Evolutionary conservation across 2,888 invertebrate genomes (phyloP).

Genomic region (Nephrotoma appendiculata): DNA sequence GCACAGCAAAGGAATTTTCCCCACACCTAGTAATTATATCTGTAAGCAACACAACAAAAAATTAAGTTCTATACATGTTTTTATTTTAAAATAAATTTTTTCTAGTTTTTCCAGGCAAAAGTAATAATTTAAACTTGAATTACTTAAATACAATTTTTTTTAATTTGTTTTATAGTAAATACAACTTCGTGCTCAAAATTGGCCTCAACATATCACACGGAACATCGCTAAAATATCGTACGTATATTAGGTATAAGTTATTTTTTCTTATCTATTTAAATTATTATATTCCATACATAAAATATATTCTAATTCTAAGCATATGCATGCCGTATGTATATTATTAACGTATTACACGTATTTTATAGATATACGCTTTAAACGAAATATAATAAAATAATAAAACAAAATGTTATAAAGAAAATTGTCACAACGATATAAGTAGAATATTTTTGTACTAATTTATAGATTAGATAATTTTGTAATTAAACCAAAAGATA

Average conservation of each 20-base stretch:
- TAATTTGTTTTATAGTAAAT: slow-evolving; percentile 3
- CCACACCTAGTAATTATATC: background rate
- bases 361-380: background rate
- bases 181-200: slow-evolving; percentile 3
- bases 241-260: background rate
- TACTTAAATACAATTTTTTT: background rate
- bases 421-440: background rate
- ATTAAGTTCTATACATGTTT: background rate
- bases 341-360: background rate
- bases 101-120: background rate
- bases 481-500: background rate
- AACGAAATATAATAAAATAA: background rate
- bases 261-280: background rate
- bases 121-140: background rate
- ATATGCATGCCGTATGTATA: background rate
- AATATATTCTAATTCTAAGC: background rate
- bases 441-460: background rate
- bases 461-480: background rate
- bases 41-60: background rate
- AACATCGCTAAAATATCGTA: slow-evolving; percentile 2
- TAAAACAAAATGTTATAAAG: background rate
- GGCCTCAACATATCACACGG: slow-evolving; percentile 5
- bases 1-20: background rate
- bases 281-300: background rate
- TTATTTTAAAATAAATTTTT: background rate